A percentile compares a stretch with the other conserved stretches of the same genome.
phyloP scores from a whole-genome alignment of 2,113 vertebrate genomes.

The Bettongia penicillata region DNA sequence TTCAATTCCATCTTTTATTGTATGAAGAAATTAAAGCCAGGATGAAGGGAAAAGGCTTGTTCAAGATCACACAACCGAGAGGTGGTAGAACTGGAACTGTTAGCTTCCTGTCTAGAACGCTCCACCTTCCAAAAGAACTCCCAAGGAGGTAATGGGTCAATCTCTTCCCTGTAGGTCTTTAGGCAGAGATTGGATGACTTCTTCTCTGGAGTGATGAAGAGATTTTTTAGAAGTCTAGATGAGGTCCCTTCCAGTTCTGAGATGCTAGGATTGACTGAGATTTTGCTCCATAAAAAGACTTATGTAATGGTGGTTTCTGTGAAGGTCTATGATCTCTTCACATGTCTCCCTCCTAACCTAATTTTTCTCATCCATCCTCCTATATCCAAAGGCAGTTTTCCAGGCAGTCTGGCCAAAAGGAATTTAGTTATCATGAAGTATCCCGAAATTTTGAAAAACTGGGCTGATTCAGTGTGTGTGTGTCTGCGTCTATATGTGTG shows the following conservation, averaged over 20 bases:
- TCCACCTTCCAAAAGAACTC: not conserved
- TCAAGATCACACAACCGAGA: not conserved
- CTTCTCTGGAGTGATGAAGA: not conserved
- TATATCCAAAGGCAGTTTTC: not conserved
- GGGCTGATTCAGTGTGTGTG: not conserved
- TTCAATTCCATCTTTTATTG: not conserved
- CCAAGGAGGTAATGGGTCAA: not conserved
- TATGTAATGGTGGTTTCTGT: not conserved
- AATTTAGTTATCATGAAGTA: not conserved
- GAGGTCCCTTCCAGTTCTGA: not conserved
- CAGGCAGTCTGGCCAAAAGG: not conserved
- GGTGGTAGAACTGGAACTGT: not conserved
- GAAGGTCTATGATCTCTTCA: not conserved
- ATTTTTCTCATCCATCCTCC: not conserved
- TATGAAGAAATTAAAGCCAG: not conserved
- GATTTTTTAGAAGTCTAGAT: not conserved
- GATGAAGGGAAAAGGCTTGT: not conserved
- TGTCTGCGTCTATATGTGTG: not conserved
- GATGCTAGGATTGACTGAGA: not conserved
- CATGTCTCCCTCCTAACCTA: not conserved
- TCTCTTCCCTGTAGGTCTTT: not conserved
- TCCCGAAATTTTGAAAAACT: not conserved
- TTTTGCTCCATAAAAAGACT: not conserved
- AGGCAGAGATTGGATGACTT: not conserved
- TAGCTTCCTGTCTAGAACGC: not conserved